Conservation (phyloP, 2,113 vertebrate species). For the Odontesthes bonariensis region DNA sequence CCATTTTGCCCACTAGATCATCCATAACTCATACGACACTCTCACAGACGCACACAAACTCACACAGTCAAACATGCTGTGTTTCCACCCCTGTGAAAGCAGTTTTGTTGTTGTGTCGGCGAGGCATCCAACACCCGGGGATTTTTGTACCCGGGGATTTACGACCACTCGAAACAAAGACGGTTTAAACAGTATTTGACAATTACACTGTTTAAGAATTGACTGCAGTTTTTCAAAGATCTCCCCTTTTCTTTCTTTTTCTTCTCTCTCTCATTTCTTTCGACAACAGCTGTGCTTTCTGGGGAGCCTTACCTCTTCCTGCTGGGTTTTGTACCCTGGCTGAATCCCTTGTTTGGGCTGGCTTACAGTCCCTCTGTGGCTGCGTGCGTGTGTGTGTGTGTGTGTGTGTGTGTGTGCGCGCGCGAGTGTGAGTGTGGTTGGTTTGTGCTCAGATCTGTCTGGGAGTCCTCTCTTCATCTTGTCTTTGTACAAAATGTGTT, state of each 20-base stretch:
- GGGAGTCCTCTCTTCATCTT: neutral
- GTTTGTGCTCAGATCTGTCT: neutral
- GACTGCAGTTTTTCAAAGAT: slow-evolving; percentile 15
- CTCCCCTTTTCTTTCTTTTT: neutral
- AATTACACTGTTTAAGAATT: slow-evolving; percentile 18
- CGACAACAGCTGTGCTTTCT: slow-evolving; percentile 62
- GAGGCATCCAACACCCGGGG: slow-evolving; percentile 10
- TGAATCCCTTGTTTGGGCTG: slow-evolving; percentile 64
- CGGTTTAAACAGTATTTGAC: slow-evolving; percentile 12
- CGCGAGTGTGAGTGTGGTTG: neutral
- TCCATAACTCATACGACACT: slow-evolving; percentile 51
- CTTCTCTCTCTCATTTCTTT: slow-evolving; percentile 3
- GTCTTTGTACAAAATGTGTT: too few relatives aligned
- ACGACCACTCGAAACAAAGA: slow-evolving; percentile 38
- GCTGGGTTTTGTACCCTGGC: slow-evolving; percentile 68
- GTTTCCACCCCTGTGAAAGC: slow-evolving; percentile 3
- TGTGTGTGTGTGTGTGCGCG: neutral
- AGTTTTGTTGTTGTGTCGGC: slow-evolving; percentile 13
- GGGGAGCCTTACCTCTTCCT: slow-evolving; percentile 53
- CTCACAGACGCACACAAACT: slow-evolving; percentile 15
- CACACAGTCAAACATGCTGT: slow-evolving; percentile 1
- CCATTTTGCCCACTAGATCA: slow-evolving; percentile 73
- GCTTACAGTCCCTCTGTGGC: slow-evolving; percentile 13
- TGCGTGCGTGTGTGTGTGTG: slow-evolving; percentile 43
- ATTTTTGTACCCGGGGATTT: slow-evolving; percentile 45